Base-by-base conservation (phyloP, 2,113 vertebrate genomes). In the Pontoporia blainvillei region DNA sequence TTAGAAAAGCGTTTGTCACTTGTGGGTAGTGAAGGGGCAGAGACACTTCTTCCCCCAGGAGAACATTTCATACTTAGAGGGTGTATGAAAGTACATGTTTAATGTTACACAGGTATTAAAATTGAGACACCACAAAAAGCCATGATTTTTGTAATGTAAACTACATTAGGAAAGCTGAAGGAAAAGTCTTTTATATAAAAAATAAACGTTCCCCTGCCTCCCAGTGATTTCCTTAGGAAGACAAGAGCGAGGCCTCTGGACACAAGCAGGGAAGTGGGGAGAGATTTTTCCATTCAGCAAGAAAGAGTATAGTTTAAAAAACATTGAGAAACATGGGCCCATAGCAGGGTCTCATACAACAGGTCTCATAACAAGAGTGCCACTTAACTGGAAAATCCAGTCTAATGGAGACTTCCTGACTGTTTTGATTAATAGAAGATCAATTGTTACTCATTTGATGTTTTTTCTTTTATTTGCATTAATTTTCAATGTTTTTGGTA, bases 51-150 rank as follows among this genome's bases (percentile, higher is more conserved):
- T 78, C 1, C 21, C 8, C 29, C 8, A 20, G 41, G 17, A 93
- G 83, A 61, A n/a, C 1, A 1, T 11, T 34, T 62, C 54, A 54
- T 29, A 17, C 8, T 75, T 1, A 23, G 23, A n/a, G 34, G 21
- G 5, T 66, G 5, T 73, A 20, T 64, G 36, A 54, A 91, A 91
- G 72, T 61, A 8, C 1, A 2, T 83, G 73, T 69, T 93, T 94
- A 94, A 69, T 71, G 36, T 54, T n/a, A 79, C 23, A 59, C 23
- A 85, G 82, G 96, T 5, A 94, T 93, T 79, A 79, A 89, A 83
- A 54, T 52, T 11, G 27, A 95, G 88, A 54, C 0, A 1, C 23
- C 36, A 72, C 1, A 29, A 57, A 41, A 46, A 52, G 25, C 6
- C 17, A 15, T 76, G 82, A 36, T 44, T 86, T 94, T 44, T 67